Percentiles rank a stretch among this genome's conserved stretches.
Evolutionary conservation across 2,113 vertebrate species (phyloP).

Genomic region (Hypomesus transpacificus): DNA sequence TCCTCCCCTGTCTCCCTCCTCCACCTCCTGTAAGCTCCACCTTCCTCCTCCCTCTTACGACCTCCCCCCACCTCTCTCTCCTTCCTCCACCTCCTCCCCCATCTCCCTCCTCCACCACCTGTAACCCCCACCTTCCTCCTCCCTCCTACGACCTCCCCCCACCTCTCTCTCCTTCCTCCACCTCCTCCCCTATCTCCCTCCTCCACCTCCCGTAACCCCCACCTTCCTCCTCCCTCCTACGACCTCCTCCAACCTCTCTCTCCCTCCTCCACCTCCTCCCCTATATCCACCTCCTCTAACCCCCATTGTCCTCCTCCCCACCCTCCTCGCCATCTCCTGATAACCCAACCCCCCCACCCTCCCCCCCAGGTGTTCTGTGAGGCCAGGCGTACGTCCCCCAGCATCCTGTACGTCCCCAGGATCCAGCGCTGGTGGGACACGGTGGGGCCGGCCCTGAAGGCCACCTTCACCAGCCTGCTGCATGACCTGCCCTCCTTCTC

Average conservation of each 20-base stretch:
- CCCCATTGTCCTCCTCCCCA: too few species aligned
- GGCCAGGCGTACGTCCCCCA: constrained; percentile 81
- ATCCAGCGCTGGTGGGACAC: constrained; percentile 85
- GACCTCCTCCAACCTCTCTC: background rate
- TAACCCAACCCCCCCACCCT: background rate
- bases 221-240: background rate
- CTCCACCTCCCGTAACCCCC: background rate
- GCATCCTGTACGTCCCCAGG: constrained; percentile 82
- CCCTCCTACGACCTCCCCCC: background rate
- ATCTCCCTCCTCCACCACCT: background rate
- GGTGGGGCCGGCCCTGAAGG: constrained; percentile 68
- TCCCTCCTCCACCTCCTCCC: background rate
- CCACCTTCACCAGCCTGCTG: constrained; percentile 78
- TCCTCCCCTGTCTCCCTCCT: background rate
- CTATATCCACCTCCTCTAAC: too few species aligned
- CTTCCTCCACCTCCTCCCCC: background rate
- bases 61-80: background rate
- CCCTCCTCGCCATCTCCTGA: too few species aligned
- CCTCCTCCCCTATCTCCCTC: background rate
- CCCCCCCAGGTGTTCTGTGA: constrained; percentile 75
- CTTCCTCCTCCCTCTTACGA: too few species aligned
- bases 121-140: background rate
- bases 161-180: background rate
- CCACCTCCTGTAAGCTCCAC: background rate
- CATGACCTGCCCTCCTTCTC: constrained; percentile 81